These are phyloP conservation scores for Zaprionus ghesquierei DNA, from an alignment of 1,140 invertebrate species.

Conservation along the genomic window DNA sequence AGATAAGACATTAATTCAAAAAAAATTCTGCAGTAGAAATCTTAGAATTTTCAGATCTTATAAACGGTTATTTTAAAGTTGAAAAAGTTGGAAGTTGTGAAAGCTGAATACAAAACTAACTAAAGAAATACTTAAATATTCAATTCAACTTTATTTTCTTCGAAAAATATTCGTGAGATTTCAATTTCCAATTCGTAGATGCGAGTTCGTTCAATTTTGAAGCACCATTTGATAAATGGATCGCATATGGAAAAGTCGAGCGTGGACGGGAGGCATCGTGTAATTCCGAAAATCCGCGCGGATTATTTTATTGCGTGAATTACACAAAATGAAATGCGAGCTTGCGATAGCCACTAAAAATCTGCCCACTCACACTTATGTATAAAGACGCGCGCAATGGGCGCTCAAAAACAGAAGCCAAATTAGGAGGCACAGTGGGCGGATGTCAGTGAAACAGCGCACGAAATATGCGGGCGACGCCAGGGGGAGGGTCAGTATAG, in stretches of 20 bases:
- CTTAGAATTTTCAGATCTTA: too few species aligned
- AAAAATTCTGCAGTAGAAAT: too few species aligned
- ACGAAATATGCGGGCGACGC: conserved; percentile 13
- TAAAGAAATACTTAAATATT: too few species aligned
- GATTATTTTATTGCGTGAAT: conserved; percentile 79
- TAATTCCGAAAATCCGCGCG: conserved; percentile 34
- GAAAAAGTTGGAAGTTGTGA: too few species aligned
- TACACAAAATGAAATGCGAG: conserved; percentile 67
- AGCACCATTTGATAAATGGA: conserved; percentile 62
- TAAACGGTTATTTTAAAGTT: too few species aligned
- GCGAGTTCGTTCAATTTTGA: conserved; percentile 71
- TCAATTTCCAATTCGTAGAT: conserved; percentile 55
- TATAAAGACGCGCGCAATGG: conserved; percentile 28
- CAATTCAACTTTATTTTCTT: too few species aligned
- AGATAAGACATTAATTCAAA: too few species aligned
- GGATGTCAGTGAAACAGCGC: conserved; percentile 46
- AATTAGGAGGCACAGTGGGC: conserved; percentile 72
- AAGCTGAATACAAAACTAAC: too few species aligned
- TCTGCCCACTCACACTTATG: conserved; percentile 31
- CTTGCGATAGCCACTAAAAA: conserved; percentile 65
- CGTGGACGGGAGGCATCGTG: conserved; percentile 8
- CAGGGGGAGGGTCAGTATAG: neutral
- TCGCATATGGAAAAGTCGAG: conserved; percentile 18
- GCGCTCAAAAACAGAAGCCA: conserved; percentile 41
- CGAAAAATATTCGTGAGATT: conserved; percentile 40